A percentile compares a stretch with the other conserved stretches of the same genome.
phyloP scores from a whole-genome alignment of 2,888 invertebrate species.

The Malachius bipustulatus region DNA sequence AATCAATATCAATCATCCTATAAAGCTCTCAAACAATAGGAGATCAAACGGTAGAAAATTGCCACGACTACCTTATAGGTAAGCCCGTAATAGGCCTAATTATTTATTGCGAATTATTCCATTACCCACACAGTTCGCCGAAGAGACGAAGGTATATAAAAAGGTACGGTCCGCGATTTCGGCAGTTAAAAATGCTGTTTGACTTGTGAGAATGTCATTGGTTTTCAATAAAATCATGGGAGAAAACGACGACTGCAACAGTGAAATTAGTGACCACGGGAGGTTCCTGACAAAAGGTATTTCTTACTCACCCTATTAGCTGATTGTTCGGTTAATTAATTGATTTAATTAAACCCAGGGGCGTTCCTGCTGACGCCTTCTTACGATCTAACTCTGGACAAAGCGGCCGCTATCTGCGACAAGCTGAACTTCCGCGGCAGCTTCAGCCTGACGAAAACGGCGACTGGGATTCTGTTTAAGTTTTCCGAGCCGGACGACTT shows the following conservation, averaged over 20 bases:
- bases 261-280: constrained; percentile 51
- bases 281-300: constrained; percentile 65
- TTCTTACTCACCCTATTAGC: background rate
- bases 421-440: constrained; percentile 81
- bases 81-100: too few relatives aligned
- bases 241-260: constrained; percentile 67
- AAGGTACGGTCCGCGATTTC: too few relatives aligned
- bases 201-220: constrained; percentile 29
- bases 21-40: too few relatives aligned
- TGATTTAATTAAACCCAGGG: too few relatives aligned
- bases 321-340: background rate
- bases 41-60: too few relatives aligned
- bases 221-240: constrained; percentile 37
- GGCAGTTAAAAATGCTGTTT: too few relatives aligned
- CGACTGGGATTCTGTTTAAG: constrained; percentile 79
- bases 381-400: constrained; percentile 75
- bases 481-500: constrained; percentile 80
- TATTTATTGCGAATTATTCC: too few relatives aligned
- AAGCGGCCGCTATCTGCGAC: constrained; percentile 75
- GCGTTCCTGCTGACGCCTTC: constrained; percentile 78
- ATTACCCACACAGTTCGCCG: too few relatives aligned
- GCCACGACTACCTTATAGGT: too few relatives aligned
- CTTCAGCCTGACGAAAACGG: constrained; percentile 77
- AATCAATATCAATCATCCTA: too few relatives aligned
- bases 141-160: too few relatives aligned